Percentiles rank a stretch among this genome's conserved stretches.
These are phyloP conservation scores for Discoglossus pictus DNA, from an alignment of 2,797 vertebrate genomes.

Conservation along the genomic window DNA sequence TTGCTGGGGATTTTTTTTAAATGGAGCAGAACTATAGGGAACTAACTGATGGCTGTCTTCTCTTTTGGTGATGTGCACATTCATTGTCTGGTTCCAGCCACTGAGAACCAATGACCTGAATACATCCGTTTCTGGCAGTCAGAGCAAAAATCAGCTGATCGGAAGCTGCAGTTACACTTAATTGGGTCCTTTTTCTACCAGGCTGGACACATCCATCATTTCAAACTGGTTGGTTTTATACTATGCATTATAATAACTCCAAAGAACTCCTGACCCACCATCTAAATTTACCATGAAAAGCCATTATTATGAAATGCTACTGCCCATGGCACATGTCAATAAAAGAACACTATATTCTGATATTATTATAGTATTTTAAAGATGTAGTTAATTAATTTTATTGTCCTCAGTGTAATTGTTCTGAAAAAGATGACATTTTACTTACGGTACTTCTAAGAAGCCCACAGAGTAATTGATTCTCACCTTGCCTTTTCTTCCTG, in stretches of 20 bases:
- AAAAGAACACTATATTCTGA: too few species aligned
- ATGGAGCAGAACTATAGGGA: neutral
- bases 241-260: constrained; percentile 20
- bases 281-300: too few species aligned
- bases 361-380: too few species aligned
- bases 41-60: neutral
- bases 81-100: neutral
- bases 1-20: neutral
- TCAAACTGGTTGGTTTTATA: constrained; percentile 27
- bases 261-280: neutral
- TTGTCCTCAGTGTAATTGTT: too few species aligned
- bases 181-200: constrained; percentile 22
- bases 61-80: neutral
- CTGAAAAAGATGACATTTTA: too few species aligned
- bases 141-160: neutral
- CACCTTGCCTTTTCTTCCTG: too few species aligned
- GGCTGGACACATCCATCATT: constrained; percentile 6
- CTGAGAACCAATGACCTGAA: constrained; percentile 8
- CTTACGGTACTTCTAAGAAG: too few species aligned
- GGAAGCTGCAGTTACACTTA: neutral
- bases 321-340: too few species aligned
- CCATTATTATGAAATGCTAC: too few species aligned
- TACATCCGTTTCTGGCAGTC: constrained; percentile 6
- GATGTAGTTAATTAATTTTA: too few species aligned
- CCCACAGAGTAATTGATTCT: too few species aligned